Evolutionary conservation across 1,140 invertebrate species (phyloP).

Genomic region (Drosophila obscura): DNA sequence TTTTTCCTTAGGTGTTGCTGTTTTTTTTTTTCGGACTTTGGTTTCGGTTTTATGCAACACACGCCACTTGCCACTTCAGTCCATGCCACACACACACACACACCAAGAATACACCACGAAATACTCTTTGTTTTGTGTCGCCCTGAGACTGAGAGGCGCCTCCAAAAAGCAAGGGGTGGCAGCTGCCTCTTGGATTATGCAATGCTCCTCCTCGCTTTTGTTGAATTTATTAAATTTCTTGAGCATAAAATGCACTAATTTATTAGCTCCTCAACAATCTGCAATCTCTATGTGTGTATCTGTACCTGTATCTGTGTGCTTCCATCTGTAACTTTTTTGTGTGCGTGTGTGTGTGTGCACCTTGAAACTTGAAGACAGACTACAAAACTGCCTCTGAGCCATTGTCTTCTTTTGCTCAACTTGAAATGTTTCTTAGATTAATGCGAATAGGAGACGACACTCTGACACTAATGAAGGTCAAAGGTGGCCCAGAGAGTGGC

Average conservation of each 20-base stretch:
- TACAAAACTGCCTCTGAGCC: conserved; percentile 30
- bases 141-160: conserved; percentile 52
- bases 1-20: conserved; percentile 32
- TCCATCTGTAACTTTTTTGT: conserved; percentile 10
- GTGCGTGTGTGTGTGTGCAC: conserved; percentile 15
- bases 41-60: conserved; percentile 58
- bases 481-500: conserved; percentile 24
- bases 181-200: background rate
- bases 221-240: conserved; percentile 69
- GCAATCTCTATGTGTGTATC: conserved; percentile 15
- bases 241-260: conserved; percentile 63
- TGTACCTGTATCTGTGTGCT: conserved; percentile 8
- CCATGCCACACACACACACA: conserved; percentile 3
- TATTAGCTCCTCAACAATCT: conserved; percentile 64
- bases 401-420: conserved; percentile 45
- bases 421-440: conserved; percentile 46
- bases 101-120: background rate
- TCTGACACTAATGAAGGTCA: conserved; percentile 64
- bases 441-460: conserved; percentile 34
- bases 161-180: conserved; percentile 42
- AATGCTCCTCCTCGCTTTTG: conserved; percentile 13
- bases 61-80: conserved; percentile 42
- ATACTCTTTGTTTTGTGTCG: conserved; percentile 22
- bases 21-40: conserved; percentile 53
- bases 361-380: conserved; percentile 31